Percentiles rank a stretch among this genome's conserved stretches.
Conservation (phyloP, 2,113 vertebrate genomes). For the Plecotus auritus region DNA sequence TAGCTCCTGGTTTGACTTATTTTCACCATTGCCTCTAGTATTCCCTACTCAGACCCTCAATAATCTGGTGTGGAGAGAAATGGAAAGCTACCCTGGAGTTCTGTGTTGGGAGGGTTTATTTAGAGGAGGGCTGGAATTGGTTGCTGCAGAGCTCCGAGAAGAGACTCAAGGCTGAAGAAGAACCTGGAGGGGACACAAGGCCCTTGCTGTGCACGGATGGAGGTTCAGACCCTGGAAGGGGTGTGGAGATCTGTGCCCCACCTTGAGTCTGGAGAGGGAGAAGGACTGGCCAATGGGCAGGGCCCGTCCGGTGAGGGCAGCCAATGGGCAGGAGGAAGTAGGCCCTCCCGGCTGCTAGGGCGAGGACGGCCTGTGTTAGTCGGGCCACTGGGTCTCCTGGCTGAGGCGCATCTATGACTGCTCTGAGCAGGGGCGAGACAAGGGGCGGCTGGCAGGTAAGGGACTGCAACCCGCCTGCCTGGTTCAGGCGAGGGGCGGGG, state of each 20-base stretch:
- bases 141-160: background rate
- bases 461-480: background rate
- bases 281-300: background rate
- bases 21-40: background rate
- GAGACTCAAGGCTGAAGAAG: background rate
- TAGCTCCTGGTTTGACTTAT: no score
- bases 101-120: background rate
- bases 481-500: background rate
- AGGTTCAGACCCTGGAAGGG: no score
- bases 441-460: conserved; percentile 43
- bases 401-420: conserved; percentile 49
- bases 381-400: rapidly evolving
- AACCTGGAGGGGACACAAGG: no score
- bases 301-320: background rate
- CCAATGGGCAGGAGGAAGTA: conserved; percentile 36
- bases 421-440: background rate
- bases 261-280: background rate
- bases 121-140: background rate
- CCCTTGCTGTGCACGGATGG: rapidly evolving
- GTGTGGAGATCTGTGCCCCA: no score
- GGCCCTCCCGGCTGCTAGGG: background rate
- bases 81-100: background rate
- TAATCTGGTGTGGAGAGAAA: background rate
- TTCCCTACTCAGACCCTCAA: background rate
- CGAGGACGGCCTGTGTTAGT: background rate